Evolutionary conservation across 2,888 invertebrate genomes (phyloP).

Genomic region (Amblyjoppa proteus): DNA sequence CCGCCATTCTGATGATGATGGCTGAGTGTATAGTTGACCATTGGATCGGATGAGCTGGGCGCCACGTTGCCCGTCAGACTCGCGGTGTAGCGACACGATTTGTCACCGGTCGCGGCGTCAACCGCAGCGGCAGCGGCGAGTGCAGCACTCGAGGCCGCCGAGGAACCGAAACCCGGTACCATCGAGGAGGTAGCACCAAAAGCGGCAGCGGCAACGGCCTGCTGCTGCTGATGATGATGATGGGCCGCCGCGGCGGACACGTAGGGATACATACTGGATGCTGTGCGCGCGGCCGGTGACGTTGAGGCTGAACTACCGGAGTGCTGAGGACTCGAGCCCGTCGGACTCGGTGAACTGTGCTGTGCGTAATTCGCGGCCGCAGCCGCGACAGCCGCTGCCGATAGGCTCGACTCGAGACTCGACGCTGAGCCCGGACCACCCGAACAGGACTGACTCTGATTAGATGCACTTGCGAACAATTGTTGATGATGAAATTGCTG

Average conservation of each 20-base stretch:
- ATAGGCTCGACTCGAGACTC: constrained; percentile 88
- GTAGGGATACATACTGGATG: constrained; percentile 96
- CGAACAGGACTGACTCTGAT: constrained; percentile 89
- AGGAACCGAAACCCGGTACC: constrained; percentile 87
- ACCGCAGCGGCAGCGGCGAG: constrained; percentile 88
- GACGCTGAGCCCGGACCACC: constrained; percentile 89
- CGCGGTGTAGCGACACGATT: constrained; percentile 93
- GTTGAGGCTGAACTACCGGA: constrained; percentile 89
- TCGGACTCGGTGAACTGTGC: constrained; percentile 87
- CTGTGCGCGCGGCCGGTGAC: constrained; percentile 86
- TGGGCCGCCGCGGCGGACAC: constrained; percentile 90
- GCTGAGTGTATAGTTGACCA: constrained; percentile 93
- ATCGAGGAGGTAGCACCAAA: constrained; percentile 89
- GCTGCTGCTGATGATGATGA: constrained; percentile 90
- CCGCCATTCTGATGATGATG: constrained; percentile 90
- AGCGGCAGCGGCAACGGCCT: constrained; percentile 88
- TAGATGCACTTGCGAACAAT: constrained; percentile 89
- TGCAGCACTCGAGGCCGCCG: constrained; percentile 85
- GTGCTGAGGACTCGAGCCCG: constrained; percentile 90
- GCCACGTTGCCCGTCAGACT: constrained; percentile 88
- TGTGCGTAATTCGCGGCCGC: constrained; percentile 94
- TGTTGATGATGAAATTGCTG: constrained; percentile 91
- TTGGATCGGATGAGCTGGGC: constrained; percentile 88
- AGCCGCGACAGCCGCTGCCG: constrained; percentile 87
- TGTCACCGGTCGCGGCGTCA: constrained; percentile 89